Evolutionary conservation across 2,113 vertebrate genomes (phyloP), one percentile per base, ranked within the genome.

Genomic region (Microcebus tavaratra): DNA sequence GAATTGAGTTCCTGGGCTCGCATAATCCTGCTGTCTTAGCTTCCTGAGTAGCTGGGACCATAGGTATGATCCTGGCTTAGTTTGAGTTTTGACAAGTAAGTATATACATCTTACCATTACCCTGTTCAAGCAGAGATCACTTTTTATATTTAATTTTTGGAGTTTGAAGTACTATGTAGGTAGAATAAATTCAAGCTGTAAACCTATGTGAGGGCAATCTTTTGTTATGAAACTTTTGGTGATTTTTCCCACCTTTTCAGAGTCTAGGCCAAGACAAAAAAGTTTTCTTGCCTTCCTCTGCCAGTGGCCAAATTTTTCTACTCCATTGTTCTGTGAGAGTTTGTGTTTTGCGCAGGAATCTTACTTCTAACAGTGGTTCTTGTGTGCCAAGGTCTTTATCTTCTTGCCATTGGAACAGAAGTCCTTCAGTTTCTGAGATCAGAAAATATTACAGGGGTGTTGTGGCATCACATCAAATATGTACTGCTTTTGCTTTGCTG

Each of bases 101-200:
- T 55, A 39, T 18, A 86, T 15, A 0, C 50, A 2, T 78, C 61
- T 94, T 96, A 57, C 29, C 61, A 92, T 70, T 59, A 70, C 39
- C 48, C 6, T 81, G 17, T 92, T 81, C 6, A 75, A 95, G n/a
- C 2, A 81, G 78, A 91, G 39, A 72, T 89, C 18, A 94, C 6
- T 94, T 94, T 92, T 83, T 68, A 23, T 87, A 31, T 73, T 76
- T 93, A 75, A 27, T 55, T 63, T 91, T 94, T 97, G 42, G 27
- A 88, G 14, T 90, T 87, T 18, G 6, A 31, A 83, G 70, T 90
- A 50, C 10, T 39, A 8, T 42, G 15, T 76, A 50, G 29, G 70
- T 34, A 50, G 8, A 82, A 57, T 85, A 76, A 80, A 84, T 93
- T 95, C 36, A 93, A 75, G 50, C 29, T 5, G 31, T 94, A 90